phyloP scores from a whole-genome alignment of 2,888 invertebrate species.

The Sarcophaga rosellei region DNA sequence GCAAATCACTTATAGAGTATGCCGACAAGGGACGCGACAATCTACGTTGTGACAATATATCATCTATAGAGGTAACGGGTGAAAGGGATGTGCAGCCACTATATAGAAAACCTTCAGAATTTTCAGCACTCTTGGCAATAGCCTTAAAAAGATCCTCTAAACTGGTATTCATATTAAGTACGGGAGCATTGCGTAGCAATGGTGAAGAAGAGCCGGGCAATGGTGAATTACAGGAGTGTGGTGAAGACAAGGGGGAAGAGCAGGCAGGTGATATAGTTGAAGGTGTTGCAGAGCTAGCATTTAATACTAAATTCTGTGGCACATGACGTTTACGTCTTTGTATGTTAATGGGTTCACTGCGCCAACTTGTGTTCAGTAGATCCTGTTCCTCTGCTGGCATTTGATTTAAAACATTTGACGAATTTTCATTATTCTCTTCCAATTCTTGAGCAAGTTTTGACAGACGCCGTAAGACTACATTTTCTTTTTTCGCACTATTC shows the following conservation, averaged over 20 bases:
- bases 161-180: conserved; percentile 77
- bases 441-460: conserved; percentile 73
- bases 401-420: conserved; percentile 75
- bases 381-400: conserved; percentile 71
- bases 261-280: conserved; percentile 74
- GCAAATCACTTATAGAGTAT: conserved; percentile 80
- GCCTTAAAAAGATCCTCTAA: conserved; percentile 80
- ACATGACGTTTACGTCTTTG: conserved; percentile 59
- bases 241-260: conserved; percentile 66
- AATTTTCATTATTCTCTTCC: conserved; percentile 77
- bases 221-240: conserved; percentile 73
- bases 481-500: conserved; percentile 65
- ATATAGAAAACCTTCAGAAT: conserved; percentile 66
- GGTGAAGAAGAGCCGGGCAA: conserved; percentile 70
- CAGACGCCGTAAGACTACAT: conserved; percentile 28
- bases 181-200: conserved; percentile 72
- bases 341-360: conserved; percentile 62
- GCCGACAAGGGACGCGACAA: conserved; percentile 79
- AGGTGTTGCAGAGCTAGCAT: conserved; percentile 75
- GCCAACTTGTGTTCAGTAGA: conserved; percentile 64
- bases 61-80: conserved; percentile 79
- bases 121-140: conserved; percentile 77
- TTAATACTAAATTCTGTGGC: conserved; percentile 65
- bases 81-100: conserved; percentile 72
- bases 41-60: conserved; percentile 79